Evolutionary conservation across 2,797 vertebrate species (phyloP), one percentile per base, ranked within the genome.

Genomic region (Enteromius afrohamiltoni): DNA sequence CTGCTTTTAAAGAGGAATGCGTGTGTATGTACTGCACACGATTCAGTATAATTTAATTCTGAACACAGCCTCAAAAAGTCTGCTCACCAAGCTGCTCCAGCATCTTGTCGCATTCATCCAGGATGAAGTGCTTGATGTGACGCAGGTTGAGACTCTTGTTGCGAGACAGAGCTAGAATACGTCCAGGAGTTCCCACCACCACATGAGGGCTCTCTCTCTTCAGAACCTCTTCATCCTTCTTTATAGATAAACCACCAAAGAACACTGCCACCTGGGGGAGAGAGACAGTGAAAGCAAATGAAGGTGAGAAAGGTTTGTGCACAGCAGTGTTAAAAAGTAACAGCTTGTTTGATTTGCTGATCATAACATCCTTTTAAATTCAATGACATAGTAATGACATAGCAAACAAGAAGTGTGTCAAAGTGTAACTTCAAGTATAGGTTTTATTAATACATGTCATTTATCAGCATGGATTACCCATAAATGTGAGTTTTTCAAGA

Each of bases 81-180:
- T n/a, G 51, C 95, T 95, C 88, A 96, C 95, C 95, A 71, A 96
- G 94, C 77, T 96, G 95, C 89, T 96, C 95, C 70, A 96, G 93
- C 96, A 96, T 96, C 90, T 96, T 96, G 89, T 96, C 96, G 11
- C 96, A 96, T 86, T 96, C 95, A 84, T 96, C 95, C 92, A 96
- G 92, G 91, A 96, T 95, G 88, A 96, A 96, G 84, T 96, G 95
- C 85, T 96, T 96, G 90, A 96, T 95, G 88, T 96, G 94, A 23
- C 95, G 94, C 49, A 96, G 92, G 90, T 95, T 96, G 75, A 96
- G 94, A 78, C 90, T 95, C 93, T 96, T 96, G 93, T 93, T 95
- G 82, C 95, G 94, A 42, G 93, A 93, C 87, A 96, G 92, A 34
- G 95, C 95, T 81, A 96, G 88, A 86, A 95, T 95, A 3, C 95